Evolutionary conservation across 1,140 invertebrate genomes (phyloP), one percentile per base, ranked within the genome.

Genomic region (Macrotrachela quadricornifera): DNA sequence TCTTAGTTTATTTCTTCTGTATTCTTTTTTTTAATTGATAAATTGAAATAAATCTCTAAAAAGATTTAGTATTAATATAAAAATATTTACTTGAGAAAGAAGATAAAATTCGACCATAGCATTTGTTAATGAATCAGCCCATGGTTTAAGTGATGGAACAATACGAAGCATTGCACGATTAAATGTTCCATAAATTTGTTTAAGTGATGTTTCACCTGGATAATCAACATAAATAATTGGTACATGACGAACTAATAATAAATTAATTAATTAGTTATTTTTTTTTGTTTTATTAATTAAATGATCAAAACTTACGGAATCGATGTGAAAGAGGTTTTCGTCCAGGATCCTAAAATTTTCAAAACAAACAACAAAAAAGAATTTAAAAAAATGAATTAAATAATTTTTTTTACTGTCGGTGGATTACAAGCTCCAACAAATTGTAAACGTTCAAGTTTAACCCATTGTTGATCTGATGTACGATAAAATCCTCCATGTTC

Each of bases 351-450:
- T 30, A 30, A 8, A 30, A n/a, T n/a, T n/a, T n/a, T n/a, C n/a
- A n/a, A n/a, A n/a, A n/a, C n/a, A n/a, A n/a, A n/a, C n/a, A n/a
- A n/a, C n/a, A n/a, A n/a, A n/a, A n/a, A n/a, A n/a, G n/a, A n/a
- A n/a, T n/a, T n/a, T n/a, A 30, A 30, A 30, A 30, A 30, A 30
- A 30, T 4, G 3, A 30, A 30, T 2, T 4, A 8, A 30, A 30
- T 30, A 4, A 2, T 8, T 2, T 4, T 30, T 8, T 30, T 4
- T 30, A 4, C 94, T 18, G 94, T 97, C 0, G 92, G 92, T 40
- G 94, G 94, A 76, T 99, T 99, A 72, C 94, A 99, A 50, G 94
- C 94, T 17, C 92, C 94, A 36, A 99, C 92, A 72, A 99, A 99
- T 68, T 99, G 94, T 59, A 99, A 96, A 48, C 92, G 76, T 68